Evolutionary conservation across 2,888 invertebrate species (phyloP), one percentile per base, ranked within the genome.

Genomic region (Megalurothrips usitatus): DNA sequence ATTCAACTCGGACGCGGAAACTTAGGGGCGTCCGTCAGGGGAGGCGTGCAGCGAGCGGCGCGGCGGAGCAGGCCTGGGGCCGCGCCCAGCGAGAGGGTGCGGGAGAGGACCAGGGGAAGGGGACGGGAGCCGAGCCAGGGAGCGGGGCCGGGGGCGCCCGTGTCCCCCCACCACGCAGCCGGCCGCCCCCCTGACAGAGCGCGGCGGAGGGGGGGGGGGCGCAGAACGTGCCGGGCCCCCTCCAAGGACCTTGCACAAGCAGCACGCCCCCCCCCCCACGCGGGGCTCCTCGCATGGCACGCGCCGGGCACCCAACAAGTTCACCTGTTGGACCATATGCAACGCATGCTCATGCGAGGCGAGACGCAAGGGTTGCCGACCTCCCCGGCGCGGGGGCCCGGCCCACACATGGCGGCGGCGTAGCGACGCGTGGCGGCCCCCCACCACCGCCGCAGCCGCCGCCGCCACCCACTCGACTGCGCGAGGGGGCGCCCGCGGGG

Each of bases 291-390:
- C 34, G 34, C 34, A 43, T 43, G 14, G 14, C 68, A 9, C 68
- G 68, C 23, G 68, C 23, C 23, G 9, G 9, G 68, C 23, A 8
- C 26, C 68, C 68, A 75, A 75, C 68, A 75, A 75, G 68, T 75
- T 26, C 68, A 75, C 68, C 68, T 75, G 68, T 75, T 75, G 68
- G 68, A 26, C 68, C 68, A 75, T 75, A 75, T 75, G 68, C 68
- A 75, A 75, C 68, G 68, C 68, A 26, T 75, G 68, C 23, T 12
- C 26, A 26, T 26, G 68, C 68, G 68, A 26, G 58, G 52, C 19
- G 58, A 6, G 52, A 3, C 58, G 58, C n/a, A n/a, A 17, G 58
- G 68, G 68, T 26, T 75, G 68, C 26, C 68, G 68, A 8, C 68
- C 68, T 26, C 26, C 58, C 58, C 6, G 58, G 58, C 58, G 58